Base-by-base conservation (phyloP, 2,888 invertebrate genomes). In the Pyrocoelia pectoralis region DNA sequence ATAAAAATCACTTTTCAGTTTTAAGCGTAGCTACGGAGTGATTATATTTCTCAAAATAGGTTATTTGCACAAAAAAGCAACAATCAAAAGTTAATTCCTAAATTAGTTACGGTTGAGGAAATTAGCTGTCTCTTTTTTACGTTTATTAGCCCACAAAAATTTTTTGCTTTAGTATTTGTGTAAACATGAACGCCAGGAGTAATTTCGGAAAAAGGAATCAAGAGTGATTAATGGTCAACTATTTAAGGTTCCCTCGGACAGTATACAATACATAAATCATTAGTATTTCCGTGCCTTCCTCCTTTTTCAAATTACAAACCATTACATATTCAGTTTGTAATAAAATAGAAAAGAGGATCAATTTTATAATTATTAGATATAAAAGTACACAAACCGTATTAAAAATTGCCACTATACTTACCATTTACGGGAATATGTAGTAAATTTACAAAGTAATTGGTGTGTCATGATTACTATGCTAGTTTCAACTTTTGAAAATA, bases 381-480 rank as follows among this genome's bases (percentile, higher is more conserved):
- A 6, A n/a, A n/a, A 10, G 2, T 33, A 10, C 33, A 6, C 33
- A 33, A 33, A 33, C n/a, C 2, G 33, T 33, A n/a, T 33, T 33
- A 33, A 33, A 33, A 33, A 33, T 33, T 8, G n/a, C 33, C n/a
- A n/a, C 8, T 24, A 24, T 24, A 24, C n/a, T 24, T 6, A n/a
- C 33, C 9, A 2, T 33, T 33, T 33, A n/a, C 33, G 2, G 8
- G 33, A 6, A 33, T n/a, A 8, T 33, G 2, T n/a, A 33, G 33
- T 24, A 24, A 38, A 38, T n/a, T 38, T 38, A 3, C 2, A 43
- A 43, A 28, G 29, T 52, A 52, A 52, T 52, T 52, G 52, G 29
- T 33, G 29, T 38, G 52, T 52, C 52, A 52, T 15, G 46, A 46
- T 46, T 46, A 46, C 18, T 9, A 52, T 14, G 52, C 15, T 52